These are phyloP conservation scores for Lytechinus variegatus DNA, from an alignment of 35 echinoderm and acorn worm species.

Conservation along the genomic window DNA sequence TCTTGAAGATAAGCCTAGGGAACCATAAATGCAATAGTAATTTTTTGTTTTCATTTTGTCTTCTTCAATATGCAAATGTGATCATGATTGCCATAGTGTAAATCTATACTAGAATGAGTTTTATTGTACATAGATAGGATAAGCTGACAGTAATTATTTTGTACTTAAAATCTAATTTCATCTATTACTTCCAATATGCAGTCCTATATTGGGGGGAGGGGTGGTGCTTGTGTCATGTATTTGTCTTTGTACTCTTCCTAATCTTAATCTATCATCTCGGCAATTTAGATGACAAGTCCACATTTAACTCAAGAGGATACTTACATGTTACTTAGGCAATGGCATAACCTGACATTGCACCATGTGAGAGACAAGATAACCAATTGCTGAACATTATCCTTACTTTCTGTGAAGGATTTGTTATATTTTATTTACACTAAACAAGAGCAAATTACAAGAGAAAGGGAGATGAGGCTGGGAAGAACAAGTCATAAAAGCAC, in stretches of 20 bases:
- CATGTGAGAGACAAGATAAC: too few species aligned
- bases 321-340: too few species aligned
- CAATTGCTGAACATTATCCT: too few species aligned
- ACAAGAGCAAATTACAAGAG: too few species aligned
- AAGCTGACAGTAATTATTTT: neutral
- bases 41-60: neutral
- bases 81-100: constrained; percentile 12
- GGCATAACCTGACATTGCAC: too few species aligned
- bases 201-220: neutral
- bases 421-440: too few species aligned
- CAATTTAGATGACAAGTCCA: neutral
- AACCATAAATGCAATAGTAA: too few species aligned
- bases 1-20: too few species aligned
- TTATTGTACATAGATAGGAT: constrained; percentile 28
- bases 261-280: neutral
- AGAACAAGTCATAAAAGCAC: too few species aligned
- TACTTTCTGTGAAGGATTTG: too few species aligned
- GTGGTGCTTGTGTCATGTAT: neutral
- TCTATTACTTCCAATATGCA: neutral
- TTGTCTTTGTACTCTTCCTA: neutral
- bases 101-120: neutral
- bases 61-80: neutral
- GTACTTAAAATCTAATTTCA: constrained; percentile 30
- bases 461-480: too few species aligned
- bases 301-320: too few species aligned